Evolutionary conservation across 2,888 invertebrate species (phyloP).

Genomic region (Brachyopa scutellaris): DNA sequence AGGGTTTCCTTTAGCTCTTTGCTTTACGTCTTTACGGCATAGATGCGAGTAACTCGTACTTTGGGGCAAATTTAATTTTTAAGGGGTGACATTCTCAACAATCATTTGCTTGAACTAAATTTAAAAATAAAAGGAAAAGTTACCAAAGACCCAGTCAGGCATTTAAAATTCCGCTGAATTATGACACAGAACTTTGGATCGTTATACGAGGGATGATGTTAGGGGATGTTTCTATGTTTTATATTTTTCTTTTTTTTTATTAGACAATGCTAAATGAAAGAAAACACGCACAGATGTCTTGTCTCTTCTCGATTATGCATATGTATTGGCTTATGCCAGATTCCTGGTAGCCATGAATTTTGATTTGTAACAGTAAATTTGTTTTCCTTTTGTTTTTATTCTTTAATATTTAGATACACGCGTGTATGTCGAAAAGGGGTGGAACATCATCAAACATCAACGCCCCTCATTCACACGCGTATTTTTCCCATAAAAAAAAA

Average conservation of each 20-base stretch:
- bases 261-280: conserved; percentile 31
- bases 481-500: conserved; percentile 1
- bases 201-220: conserved; percentile 10
- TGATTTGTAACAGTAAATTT: conserved; percentile 48
- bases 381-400: conserved; percentile 4
- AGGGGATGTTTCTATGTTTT: not conserved
- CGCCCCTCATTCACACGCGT: conserved; percentile 65
- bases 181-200: conserved; percentile 26
- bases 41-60: no score
- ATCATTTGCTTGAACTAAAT: conserved; percentile 26
- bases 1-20: conserved; percentile 47
- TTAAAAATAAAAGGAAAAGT: conserved; percentile 14
- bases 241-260: conserved; percentile 7
- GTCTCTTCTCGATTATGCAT: no score
- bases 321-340: conserved; percentile 8
- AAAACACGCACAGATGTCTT: conserved; percentile 41
- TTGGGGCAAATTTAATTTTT: not conserved
- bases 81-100: conserved; percentile 23
- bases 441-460: conserved; percentile 9
- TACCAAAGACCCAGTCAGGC: not conserved
- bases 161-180: conserved; percentile 31
- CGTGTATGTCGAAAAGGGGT: conserved; percentile 23
- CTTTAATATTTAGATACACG: conserved; percentile 16
- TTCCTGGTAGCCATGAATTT: conserved; percentile 20
- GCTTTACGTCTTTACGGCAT: no score